These are phyloP conservation scores for Lottia gigantea DNA, from an alignment of 2,888 invertebrate species.

Conservation along the genomic window DNA sequence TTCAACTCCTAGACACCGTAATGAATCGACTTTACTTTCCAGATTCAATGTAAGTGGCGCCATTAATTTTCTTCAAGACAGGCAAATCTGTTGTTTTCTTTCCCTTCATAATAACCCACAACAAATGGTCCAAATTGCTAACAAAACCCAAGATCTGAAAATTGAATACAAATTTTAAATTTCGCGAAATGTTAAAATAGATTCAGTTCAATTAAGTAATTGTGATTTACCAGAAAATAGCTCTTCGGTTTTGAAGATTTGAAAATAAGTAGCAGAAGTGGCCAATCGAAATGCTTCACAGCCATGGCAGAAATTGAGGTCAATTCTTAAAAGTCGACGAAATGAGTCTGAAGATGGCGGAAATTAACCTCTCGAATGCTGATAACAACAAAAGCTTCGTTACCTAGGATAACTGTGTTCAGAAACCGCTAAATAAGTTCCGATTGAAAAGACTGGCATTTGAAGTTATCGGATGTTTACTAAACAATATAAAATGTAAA, in stretches of 20 bases:
- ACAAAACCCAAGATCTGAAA: no score
- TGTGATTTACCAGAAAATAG: no score
- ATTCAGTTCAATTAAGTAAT: no score
- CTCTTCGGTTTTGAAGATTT: no score
- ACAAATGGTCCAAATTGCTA: no score
- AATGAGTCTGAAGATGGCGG: slow-evolving; percentile 10
- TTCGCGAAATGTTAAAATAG: no score
- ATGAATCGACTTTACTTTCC: slow-evolving; percentile 11
- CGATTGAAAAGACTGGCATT: background rate
- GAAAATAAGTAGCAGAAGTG: no score
- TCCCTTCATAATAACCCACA: no score
- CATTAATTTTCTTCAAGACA: no score
- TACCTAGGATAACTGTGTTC: slow-evolving; percentile 1
- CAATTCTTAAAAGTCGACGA: slow-evolving; percentile 6
- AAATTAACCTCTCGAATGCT: background rate
- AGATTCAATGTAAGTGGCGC: no score
- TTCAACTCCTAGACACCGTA: slow-evolving; percentile 12
- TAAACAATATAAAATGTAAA: slow-evolving; percentile 1
- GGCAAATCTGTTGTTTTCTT: no score
- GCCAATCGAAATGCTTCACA: background rate
- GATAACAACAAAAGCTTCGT: background rate
- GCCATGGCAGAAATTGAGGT: background rate
- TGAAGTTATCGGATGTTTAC: slow-evolving; percentile 2
- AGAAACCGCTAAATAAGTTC: slow-evolving; percentile 9
- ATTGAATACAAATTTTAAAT: no score